Conservation (phyloP, 2,113 vertebrate genomes). For the Mionectes macconnelli region DNA sequence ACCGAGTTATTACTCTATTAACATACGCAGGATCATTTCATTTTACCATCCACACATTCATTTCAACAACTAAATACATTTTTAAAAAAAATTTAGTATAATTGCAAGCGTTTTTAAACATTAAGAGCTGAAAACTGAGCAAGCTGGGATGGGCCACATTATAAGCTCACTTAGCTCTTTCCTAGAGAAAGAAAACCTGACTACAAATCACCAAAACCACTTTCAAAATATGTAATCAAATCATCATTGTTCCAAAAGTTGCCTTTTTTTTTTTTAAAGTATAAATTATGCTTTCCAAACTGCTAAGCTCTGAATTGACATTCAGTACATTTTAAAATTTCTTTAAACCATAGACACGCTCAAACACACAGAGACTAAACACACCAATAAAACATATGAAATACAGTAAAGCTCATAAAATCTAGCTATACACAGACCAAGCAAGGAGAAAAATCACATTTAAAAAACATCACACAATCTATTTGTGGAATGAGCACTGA, state of each 20-base stretch:
- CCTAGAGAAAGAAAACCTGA: background rate
- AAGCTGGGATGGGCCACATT: slow-evolving; percentile 15
- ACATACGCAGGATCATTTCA: accelerated
- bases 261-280: background rate
- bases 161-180: background rate
- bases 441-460: background rate
- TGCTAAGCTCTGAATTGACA: background rate
- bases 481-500: background rate
- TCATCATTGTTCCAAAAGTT: background rate
- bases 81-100: background rate
- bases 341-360: background rate
- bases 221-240: background rate
- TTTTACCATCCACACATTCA: background rate
- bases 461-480: background rate
- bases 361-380: slow-evolving; percentile 9
- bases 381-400: background rate
- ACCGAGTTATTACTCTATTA: accelerated
- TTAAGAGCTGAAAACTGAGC: background rate
- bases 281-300: background rate
- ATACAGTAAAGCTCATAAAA: background rate
- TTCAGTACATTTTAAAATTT: background rate
- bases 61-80: background rate
- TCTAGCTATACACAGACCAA: background rate
- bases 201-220: background rate
- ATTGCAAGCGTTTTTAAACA: accelerated